Conservation (phyloP, 1,140 invertebrate species). For the Diploscapter pachys region DNA sequence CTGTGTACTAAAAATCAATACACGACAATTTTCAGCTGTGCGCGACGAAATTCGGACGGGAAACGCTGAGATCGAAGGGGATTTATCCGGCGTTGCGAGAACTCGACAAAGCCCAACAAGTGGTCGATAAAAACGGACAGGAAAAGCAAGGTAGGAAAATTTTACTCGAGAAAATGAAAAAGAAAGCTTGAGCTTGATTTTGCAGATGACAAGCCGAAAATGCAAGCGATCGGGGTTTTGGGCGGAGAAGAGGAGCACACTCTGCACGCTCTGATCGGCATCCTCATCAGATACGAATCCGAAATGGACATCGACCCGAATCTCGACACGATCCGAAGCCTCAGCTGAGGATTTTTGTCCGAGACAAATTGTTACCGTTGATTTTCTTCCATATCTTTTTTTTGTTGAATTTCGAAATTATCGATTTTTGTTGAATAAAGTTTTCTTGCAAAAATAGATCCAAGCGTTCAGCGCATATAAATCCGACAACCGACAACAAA, state of each 20-base stretch:
- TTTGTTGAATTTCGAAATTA: not conserved
- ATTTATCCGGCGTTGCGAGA: slow-evolving; percentile 36
- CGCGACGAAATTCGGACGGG: slow-evolving; percentile 34
- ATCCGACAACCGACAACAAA: no score
- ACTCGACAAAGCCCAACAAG: slow-evolving; percentile 28
- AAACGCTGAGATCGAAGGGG: slow-evolving; percentile 34
- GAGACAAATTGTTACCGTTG: not conserved
- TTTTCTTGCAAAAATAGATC: no score
- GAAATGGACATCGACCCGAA: slow-evolving; percentile 38
- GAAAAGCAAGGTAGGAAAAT: not conserved
- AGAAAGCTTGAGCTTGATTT: not conserved
- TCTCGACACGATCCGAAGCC: slow-evolving; percentile 24
- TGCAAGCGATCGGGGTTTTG: slow-evolving; percentile 18
- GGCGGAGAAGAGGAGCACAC: slow-evolving; percentile 33
- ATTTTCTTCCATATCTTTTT: not conserved
- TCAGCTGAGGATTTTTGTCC: slow-evolving; percentile 10
- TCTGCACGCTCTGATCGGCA: slow-evolving; percentile 38
- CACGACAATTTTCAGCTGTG: slow-evolving; percentile 37
- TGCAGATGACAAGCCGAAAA: slow-evolving; percentile 23
- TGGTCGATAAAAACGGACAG: not conserved
- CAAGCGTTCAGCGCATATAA: no score
- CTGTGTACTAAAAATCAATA: slow-evolving; percentile 8
- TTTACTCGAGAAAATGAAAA: not conserved
- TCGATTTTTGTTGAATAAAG: not conserved
- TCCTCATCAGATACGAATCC: slow-evolving; percentile 40